These are phyloP conservation scores for Cosmia pyralina DNA, from an alignment of 2,888 invertebrate genomes.

Conservation along the genomic window DNA sequence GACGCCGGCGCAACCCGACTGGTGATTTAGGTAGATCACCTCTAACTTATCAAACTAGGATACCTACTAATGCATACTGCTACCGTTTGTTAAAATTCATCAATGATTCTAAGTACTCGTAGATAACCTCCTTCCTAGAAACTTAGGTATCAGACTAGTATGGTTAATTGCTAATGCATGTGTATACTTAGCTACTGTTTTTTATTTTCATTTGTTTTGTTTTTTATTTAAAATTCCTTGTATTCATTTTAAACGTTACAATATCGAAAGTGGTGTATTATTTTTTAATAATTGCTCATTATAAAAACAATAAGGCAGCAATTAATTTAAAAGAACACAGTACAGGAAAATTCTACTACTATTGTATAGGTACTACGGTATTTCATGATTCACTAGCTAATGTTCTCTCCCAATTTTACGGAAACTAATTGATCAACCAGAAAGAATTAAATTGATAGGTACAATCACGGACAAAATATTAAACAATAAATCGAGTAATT, in stretches of 20 bases:
- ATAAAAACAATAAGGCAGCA: neutral
- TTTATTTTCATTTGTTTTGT: neutral
- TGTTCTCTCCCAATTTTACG: neutral
- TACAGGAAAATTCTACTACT: neutral
- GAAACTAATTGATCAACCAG: slow-evolving; percentile 23
- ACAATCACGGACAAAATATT: slow-evolving; percentile 26
- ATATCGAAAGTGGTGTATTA: neutral
- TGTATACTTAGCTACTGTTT: neutral
- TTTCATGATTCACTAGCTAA: neutral
- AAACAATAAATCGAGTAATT: slow-evolving; percentile 1
- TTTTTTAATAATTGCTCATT: neutral
- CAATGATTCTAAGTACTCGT: slow-evolving; percentile 1
- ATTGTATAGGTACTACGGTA: neutral
- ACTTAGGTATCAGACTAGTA: neutral
- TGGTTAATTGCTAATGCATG: neutral
- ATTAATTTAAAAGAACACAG: neutral
- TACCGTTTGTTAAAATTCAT: neutral
- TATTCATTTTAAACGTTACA: neutral
- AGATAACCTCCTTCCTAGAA: slow-evolving; percentile 3
- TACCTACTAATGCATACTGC: neutral
- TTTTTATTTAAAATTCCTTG: neutral
- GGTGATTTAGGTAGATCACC: slow-evolving; percentile 14
- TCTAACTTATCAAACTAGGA: neutral
- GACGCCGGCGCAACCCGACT: slow-evolving; percentile 39
- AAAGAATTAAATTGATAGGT: slow-evolving; percentile 26